Evolutionary conservation across 2,888 invertebrate genomes (phyloP), one percentile per base, ranked within the genome.

Genomic region (Tenthredo scrophulariae): DNA sequence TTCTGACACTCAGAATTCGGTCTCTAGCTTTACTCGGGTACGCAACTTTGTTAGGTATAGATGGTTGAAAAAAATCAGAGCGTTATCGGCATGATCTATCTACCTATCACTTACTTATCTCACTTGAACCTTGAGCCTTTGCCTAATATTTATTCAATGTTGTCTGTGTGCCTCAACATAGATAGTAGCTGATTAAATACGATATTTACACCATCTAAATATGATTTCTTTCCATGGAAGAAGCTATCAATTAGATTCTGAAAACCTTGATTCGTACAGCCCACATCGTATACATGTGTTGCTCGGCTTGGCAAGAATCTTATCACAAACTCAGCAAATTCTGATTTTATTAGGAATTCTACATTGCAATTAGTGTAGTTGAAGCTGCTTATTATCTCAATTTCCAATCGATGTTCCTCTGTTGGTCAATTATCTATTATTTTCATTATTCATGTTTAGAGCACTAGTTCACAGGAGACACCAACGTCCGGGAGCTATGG

Each of bases 381-480:
- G 1, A 15, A 74, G 54, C 54, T 54, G 54, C 46, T 15, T 29
- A 0, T 33, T 67, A 26, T 67, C 37, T 13, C 40, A 40, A 72
- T 37, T 37, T n/a, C 6, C 37, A 72, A 37, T 43, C 18, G 15
- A 74, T 67, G 15, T 33, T 33, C 33, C 18, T 67, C 33, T 33
- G 26, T 33, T 18, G 18, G 18, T 67, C 7, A 18, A 33, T 26
- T 67, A 67, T 18, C 67, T 67, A 33, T 29, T 33, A 67, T 67
- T 33, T 5, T 33, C 46, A 54, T 54, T 77, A 29, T 54, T 54
- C 50, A n/a, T 54, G 29, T 54, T 54, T 77, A 77, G 77, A 77
- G 77, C 29, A 77, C 77, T 77, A 77, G 46, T 77, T 77, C 77
- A n/a, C 77, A 77, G 50, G 77, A 33, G 29, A 54, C 77, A 22